Conservation (phyloP, 2,113 vertebrate genomes). For the Coracopsis vasa region DNA sequence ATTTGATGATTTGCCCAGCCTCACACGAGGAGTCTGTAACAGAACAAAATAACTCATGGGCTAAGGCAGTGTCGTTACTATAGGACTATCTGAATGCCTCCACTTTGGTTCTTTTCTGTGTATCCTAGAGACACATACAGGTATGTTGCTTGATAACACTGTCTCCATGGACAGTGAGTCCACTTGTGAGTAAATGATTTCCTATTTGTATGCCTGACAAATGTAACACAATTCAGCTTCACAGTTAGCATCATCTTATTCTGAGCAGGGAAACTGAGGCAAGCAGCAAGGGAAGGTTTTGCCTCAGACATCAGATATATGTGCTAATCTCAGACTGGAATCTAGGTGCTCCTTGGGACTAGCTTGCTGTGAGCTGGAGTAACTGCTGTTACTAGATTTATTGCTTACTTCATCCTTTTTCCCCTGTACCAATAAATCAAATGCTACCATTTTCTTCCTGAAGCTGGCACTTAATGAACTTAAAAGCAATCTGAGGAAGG, state of each 20-base stretch:
- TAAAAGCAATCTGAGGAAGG: slow-evolving; percentile 15
- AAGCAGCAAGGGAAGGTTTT: background rate
- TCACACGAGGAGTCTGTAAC: background rate
- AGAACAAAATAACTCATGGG: background rate
- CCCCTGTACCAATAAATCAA: background rate
- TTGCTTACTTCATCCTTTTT: background rate
- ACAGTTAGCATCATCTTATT: background rate
- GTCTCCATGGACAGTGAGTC: background rate
- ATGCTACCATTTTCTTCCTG: slow-evolving; percentile 1
- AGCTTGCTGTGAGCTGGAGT: background rate
- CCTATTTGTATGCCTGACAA: background rate
- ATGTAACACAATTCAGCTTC: background rate
- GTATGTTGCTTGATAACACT: background rate
- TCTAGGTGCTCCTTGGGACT: background rate
- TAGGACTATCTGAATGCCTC: background rate
- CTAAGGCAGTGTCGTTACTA: background rate
- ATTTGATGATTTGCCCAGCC: background rate
- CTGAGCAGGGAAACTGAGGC: background rate
- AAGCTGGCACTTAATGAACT: slow-evolving; percentile 1
- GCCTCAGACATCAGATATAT: background rate
- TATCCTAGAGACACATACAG: background rate
- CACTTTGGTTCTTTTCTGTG: background rate
- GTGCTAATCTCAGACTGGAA: background rate
- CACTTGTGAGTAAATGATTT: background rate
- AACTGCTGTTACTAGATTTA: background rate